Evolutionary conservation across 2,113 vertebrate species (phyloP).

Genomic region (Xenopus laevis): DNA sequence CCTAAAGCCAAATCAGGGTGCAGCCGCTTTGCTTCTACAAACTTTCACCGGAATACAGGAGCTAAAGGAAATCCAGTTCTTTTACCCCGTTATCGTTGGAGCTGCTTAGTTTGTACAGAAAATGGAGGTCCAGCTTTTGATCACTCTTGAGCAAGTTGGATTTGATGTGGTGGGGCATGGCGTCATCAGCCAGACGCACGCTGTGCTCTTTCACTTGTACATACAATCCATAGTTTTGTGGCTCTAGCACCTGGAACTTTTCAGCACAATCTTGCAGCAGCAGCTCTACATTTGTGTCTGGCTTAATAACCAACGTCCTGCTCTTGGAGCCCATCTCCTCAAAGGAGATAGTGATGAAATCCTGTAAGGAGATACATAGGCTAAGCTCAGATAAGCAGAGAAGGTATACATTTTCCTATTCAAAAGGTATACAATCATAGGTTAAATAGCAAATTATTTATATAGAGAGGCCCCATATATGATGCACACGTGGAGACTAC

Average conservation of each 20-base stretch:
- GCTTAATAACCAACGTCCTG: conserved; percentile 79
- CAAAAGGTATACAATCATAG: no score
- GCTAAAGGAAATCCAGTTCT: conserved; percentile 63
- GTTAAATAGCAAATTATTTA: no score
- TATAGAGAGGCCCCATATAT: no score
- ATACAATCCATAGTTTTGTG: conserved; percentile 70
- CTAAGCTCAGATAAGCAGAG: neutral
- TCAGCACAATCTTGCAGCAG: conserved; percentile 79
- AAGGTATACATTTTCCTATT: no score
- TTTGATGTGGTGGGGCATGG: conserved; percentile 82
- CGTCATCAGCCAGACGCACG: conserved; percentile 67
- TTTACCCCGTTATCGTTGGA: conserved; percentile 55
- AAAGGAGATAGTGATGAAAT: conserved; percentile 88
- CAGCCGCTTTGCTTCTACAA: no score
- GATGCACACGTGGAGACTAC: no score
- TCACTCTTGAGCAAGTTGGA: conserved; percentile 71
- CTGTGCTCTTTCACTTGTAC: conserved; percentile 71
- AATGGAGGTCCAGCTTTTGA: conserved; percentile 78
- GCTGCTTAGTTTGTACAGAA: conserved; percentile 77
- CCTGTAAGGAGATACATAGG: conserved; percentile 59
- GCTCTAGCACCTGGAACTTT: conserved; percentile 75
- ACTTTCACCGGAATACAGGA: rapidly evolving
- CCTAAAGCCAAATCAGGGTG: neutral
- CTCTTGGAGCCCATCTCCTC: conserved; percentile 70
- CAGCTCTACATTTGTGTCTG: conserved; percentile 66